phyloP scores from a whole-genome alignment of 2,888 invertebrate species.

The Pseudanteris insignis region DNA sequence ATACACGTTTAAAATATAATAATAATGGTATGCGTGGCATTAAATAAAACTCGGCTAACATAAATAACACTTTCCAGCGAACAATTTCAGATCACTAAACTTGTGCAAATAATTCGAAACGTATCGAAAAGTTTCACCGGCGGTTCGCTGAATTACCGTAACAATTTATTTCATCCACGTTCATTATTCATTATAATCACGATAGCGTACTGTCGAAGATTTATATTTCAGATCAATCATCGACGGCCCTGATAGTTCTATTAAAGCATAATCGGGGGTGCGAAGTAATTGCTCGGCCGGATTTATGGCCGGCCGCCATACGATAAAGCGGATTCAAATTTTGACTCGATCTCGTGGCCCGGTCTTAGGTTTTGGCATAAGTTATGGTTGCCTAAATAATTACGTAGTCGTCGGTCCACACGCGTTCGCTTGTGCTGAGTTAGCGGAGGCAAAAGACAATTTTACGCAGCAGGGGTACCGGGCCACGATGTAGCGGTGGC shows the following conservation, averaged over 20 bases:
- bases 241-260: constrained; percentile 3
- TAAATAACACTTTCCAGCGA: too few relatives aligned
- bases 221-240: too few relatives aligned
- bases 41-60: too few relatives aligned
- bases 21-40: too few relatives aligned
- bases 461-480: constrained; percentile 64
- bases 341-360: constrained; percentile 35
- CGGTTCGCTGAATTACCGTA: too few relatives aligned
- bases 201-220: too few relatives aligned
- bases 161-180: too few relatives aligned
- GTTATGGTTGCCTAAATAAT: constrained; percentile 64
- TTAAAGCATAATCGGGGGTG: constrained; percentile 25
- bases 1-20: too few relatives aligned
- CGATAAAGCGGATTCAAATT: constrained; percentile 34
- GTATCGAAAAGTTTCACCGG: too few relatives aligned
- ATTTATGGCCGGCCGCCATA: constrained; percentile 40
- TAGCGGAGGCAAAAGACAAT: constrained; percentile 66
- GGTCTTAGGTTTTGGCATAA: constrained; percentile 55
- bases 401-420: constrained; percentile 58
- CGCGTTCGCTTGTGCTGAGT: constrained; percentile 55
- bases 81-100: too few relatives aligned
- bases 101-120: too few relatives aligned
- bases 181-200: too few relatives aligned
- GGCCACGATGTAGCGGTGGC: constrained; percentile 54
- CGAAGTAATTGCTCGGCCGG: constrained; percentile 41